These are phyloP conservation scores for Eumerus sabulonum DNA, from an alignment of 2,888 invertebrate species.

Conservation along the genomic window DNA sequence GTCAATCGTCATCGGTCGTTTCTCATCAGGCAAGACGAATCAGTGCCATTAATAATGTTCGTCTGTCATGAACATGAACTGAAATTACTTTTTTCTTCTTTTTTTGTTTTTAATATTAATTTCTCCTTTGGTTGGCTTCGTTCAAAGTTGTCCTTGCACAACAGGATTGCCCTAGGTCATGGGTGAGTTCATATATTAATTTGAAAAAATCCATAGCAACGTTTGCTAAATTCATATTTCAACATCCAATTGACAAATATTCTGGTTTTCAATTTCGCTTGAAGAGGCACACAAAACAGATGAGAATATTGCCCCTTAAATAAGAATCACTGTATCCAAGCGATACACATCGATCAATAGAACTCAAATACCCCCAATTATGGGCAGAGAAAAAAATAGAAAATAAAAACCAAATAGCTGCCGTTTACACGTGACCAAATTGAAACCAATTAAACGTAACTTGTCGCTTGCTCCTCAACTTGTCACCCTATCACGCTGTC, in stretches of 20 bases:
- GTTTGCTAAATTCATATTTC: not conserved
- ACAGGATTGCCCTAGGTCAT: slow-evolving; percentile 38
- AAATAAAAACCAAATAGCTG: not conserved
- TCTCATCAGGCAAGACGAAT: slow-evolving; percentile 11
- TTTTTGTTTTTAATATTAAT: no score
- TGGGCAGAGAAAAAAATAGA: not conserved
- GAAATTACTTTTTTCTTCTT: no score
- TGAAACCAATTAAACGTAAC: not conserved
- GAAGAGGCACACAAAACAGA: not conserved
- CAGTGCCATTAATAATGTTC: slow-evolving; percentile 25
- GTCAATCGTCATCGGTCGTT: no score
- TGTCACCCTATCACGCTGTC: slow-evolving; percentile 27
- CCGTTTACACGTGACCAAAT: not conserved
- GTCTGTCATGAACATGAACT: slow-evolving; percentile 14
- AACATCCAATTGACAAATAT: slow-evolving; percentile 8
- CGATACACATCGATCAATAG: slow-evolving; percentile 48
- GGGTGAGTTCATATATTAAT: slow-evolving; percentile 27
- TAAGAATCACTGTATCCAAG: slow-evolving; percentile 23
- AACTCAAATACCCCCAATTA: not conserved
- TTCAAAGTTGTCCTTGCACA: not conserved
- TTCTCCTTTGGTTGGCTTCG: not conserved
- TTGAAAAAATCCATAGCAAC: not conserved
- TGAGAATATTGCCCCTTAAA: slow-evolving; percentile 27
- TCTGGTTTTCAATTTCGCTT: slow-evolving; percentile 34
- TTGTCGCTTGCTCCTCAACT: slow-evolving; percentile 33